Evolutionary conservation across 2,113 vertebrate genomes (phyloP).

Genomic region (Hiodon tergisus): DNA sequence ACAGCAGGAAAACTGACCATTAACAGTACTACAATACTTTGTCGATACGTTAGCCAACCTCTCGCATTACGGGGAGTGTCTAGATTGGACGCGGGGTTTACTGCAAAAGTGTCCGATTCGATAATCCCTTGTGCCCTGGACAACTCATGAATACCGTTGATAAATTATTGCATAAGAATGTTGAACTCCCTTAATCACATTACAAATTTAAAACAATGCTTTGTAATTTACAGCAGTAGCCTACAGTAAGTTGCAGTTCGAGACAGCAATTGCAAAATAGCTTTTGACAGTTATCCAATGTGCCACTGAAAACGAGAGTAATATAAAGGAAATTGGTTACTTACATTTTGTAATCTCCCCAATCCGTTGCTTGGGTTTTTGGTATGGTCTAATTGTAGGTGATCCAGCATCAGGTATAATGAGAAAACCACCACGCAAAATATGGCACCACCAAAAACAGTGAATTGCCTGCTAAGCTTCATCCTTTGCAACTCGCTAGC

Average conservation of each 20-base stretch:
- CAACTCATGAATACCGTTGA: not conserved
- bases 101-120: not conserved
- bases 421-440: slow-evolving; percentile 79
- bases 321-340: not conserved
- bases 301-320: too few species aligned
- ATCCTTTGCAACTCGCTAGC: slow-evolving; percentile 42
- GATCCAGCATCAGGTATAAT: slow-evolving; percentile 76
- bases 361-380: slow-evolving; percentile 53
- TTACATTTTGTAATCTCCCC: slow-evolving; percentile 32
- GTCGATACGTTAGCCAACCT: not conserved
- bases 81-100: not conserved
- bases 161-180: not conserved
- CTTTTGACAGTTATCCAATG: not conserved
- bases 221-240: not conserved
- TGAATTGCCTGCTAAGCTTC: slow-evolving; percentile 79
- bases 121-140: not conserved
- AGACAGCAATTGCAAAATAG: not conserved
- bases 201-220: not conserved
- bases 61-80: not conserved
- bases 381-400: slow-evolving; percentile 69
- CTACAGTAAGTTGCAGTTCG: too few species aligned
- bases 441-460: slow-evolving; percentile 73
- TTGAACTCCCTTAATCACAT: not conserved
- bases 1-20: too few species aligned
- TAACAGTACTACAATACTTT: too few species aligned